Base-by-base conservation (phyloP, 2,888 invertebrate species). In the Phengaris arion region DNA sequence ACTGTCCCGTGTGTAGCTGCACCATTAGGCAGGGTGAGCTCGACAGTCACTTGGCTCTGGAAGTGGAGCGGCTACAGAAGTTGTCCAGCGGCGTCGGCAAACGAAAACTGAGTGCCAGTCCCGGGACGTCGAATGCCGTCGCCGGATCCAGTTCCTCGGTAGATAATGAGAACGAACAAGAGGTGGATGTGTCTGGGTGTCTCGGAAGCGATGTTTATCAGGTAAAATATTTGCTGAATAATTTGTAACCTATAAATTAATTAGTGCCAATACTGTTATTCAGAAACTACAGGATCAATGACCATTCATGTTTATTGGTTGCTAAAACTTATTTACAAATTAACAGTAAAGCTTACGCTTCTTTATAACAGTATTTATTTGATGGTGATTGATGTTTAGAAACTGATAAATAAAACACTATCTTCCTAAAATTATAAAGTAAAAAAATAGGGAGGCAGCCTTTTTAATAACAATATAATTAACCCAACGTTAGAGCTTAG, bases 1-100 rank as follows among this genome's bases (percentile, higher is more conserved):
- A 95, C 86, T 98, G 98, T 87, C 98, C 98, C 0, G 96, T 97
- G 1, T 98, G 98, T 87, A 97, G 98, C 79, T 95, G 97, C 78
- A 97, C 98, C 3, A 94, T 98, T 68, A 94, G 98, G 73, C 95
- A 96, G 2, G 96, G 96, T 2, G 98, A 98, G 87, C 92, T 98
- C n/a, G 97, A 97, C 81, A 94, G 96, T 48, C 98, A 98, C 89
- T 95, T 97, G 80, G 91, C 95, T 73, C 94, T 97, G 78, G 98
- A 98, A 91, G 94, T 98, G 79, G 92, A 92, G 10, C 85, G 89
- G 74, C 79, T 93, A 52, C 88, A 89, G 55, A 93, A 93, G 77
- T 76, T 93, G 10, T 89, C 92, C 0, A 80, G 80, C 77, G 85
- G 84, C 75, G 85, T 86, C 73, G 83, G 86, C 7, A 93, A 92